Base-by-base conservation (phyloP, 2,797 vertebrate species). In the Heteromormyrus szaboi region DNA sequence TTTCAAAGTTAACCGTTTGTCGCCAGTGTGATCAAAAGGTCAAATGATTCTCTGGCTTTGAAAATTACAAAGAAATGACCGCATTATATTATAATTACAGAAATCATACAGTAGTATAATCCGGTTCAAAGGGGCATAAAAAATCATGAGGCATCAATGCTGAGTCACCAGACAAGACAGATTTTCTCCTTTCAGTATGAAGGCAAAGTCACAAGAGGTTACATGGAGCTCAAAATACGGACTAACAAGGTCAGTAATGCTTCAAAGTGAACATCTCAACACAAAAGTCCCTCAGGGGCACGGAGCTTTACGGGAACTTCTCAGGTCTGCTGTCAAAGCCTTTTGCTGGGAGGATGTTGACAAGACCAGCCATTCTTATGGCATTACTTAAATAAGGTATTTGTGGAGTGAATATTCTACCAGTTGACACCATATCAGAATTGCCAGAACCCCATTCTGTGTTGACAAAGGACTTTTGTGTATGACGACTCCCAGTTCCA, bases 221-320 rank as follows among this genome's bases (percentile, higher is more conserved):
- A 85, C 3, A 41, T 85, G 81, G 11, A 50, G 14, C 44, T 85
- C 81, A 85, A 51, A 85, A 85, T 85, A 85, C 11, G 8, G 81
- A 19, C 81, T 84, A 84, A 84, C 4, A 51, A 85, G 48, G 81
- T 50, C 44, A 46, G 44, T 29, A 51, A 85, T 51, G 48, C 22
- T 85, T 85, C 46, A 85, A 51, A 51, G 22, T 29, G 81, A 85
- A 84, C 81, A 46, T 84, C 81, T 84, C 81, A 25, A 51, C 81
- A 50, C 22, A 25, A 56, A 56, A 50, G 41, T 48, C 81, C 22
- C 81, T 84, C 81, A 48, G 46, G n/a, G 46, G 7, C 46, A 22
- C 2, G 44, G 19, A 84, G 81, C 9, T 25, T 7, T 9, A 25
- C 1, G 11, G 81, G 3, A 25, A 85, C 41, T 46, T 81, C 76